Percentiles rank a stretch among this genome's conserved stretches.
Conservation (phyloP, 2,113 vertebrate species). For the Meles meles region DNA sequence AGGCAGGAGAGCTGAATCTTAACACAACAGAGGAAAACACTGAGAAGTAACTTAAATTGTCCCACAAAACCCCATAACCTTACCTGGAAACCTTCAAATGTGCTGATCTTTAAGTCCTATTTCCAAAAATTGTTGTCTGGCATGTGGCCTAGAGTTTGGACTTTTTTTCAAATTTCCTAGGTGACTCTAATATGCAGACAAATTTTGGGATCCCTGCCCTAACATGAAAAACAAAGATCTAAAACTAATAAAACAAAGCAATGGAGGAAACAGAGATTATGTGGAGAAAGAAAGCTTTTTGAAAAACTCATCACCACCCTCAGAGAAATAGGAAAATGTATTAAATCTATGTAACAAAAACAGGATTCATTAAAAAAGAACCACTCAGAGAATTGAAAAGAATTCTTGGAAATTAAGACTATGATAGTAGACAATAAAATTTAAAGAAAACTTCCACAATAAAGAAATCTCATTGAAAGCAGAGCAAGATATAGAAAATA, state of each 20-base stretch:
- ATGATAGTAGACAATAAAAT: not conserved
- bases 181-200: not conserved
- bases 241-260: not conserved
- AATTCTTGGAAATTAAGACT: not conserved
- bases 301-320: not conserved
- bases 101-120: not conserved
- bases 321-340: not conserved
- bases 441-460: not conserved
- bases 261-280: not conserved
- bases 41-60: not conserved
- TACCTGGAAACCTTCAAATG: not conserved
- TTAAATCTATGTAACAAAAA: not conserved
- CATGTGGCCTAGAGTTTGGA: not conserved
- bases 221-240: not conserved
- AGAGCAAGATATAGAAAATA: not conserved
- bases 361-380: not conserved
- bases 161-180: not conserved
- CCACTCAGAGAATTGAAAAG: not conserved
- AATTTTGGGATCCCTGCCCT: not conserved
- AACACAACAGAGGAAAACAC: not conserved
- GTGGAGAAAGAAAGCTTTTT: not conserved
- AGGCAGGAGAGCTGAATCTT: not conserved
- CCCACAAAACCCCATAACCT: not conserved
- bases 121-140: not conserved
- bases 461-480: not conserved